Conservation (phyloP, 2,113 vertebrate species). For the Melanerpes formicivorus region DNA sequence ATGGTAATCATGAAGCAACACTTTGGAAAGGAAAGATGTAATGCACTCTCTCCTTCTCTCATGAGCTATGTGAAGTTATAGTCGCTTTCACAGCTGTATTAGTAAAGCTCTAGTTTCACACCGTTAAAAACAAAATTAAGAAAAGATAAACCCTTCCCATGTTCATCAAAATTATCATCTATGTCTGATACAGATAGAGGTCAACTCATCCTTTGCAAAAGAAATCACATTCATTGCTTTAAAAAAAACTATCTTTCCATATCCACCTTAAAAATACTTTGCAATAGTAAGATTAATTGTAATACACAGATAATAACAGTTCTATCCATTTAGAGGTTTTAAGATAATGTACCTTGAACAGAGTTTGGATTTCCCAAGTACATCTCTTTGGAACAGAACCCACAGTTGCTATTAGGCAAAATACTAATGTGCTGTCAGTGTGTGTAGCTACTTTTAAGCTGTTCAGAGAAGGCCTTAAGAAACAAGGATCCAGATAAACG, state of each 20-base stretch:
- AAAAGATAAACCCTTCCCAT: not conserved
- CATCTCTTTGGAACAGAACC: conserved; percentile 7
- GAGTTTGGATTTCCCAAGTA: not conserved
- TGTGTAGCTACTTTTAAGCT: not conserved
- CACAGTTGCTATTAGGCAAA: not conserved
- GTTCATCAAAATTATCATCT: not conserved
- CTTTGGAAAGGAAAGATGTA: conserved; percentile 86
- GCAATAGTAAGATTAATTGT: not conserved
- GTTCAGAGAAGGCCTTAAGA: not conserved
- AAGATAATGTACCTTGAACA: not conserved
- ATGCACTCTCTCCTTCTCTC: conserved; percentile 75
- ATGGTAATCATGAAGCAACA: conserved; percentile 93
- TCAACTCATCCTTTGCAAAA: not conserved
- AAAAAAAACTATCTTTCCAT: not conserved
- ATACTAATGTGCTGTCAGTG: not conserved
- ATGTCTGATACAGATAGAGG: not conserved
- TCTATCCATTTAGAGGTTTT: not conserved
- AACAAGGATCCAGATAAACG: not conserved
- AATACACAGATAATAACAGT: not conserved
- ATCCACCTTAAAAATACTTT: not conserved
- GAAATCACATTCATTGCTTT: not conserved
- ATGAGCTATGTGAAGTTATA: conserved; percentile 62
- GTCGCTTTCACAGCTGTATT: conserved; percentile 47
- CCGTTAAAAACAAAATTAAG: not conserved
- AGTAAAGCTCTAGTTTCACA: conserved; percentile 34